These are phyloP conservation scores for Passer montanus DNA, from an alignment of 2,113 vertebrate species.

Conservation along the genomic window DNA sequence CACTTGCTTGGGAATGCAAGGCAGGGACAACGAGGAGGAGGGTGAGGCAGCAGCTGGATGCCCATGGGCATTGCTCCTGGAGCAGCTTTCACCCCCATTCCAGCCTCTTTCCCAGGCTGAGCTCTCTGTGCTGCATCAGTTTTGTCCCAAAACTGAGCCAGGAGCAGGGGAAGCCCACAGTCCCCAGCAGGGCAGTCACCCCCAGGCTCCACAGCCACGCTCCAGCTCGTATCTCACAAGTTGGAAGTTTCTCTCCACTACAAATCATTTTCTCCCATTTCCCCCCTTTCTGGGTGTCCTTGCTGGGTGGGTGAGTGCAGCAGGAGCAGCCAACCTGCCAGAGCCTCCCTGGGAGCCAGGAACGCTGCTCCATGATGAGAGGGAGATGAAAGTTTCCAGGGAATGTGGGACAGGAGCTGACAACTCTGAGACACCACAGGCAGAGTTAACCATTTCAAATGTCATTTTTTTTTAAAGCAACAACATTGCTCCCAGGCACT, in stretches of 20 bases:
- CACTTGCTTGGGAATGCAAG: fast-evolving
- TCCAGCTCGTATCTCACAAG: background rate
- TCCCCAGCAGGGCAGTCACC: fast-evolving
- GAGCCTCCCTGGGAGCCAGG: background rate
- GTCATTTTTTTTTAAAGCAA: background rate
- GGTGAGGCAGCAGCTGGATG: background rate
- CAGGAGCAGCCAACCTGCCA: background rate
- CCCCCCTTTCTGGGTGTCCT: background rate
- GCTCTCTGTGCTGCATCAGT: fast-evolving
- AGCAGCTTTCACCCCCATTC: background rate
- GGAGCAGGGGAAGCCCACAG: background rate
- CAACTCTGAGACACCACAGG: background rate
- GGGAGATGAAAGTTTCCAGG: background rate
- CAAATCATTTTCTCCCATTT: background rate
- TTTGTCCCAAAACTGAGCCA: fast-evolving
- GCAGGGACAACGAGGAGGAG: background rate
- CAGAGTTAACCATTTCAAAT: slow-evolving; percentile 36
- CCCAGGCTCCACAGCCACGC: background rate
- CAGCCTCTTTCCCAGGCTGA: fast-evolving
- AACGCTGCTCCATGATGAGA: background rate
- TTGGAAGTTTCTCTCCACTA: background rate
- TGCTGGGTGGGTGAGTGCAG: background rate
- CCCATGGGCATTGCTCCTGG: background rate
- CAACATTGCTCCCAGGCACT: background rate
- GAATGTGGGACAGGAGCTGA: background rate